phyloP scores from a whole-genome alignment of 2,888 invertebrate species.

The Neria commutata region DNA sequence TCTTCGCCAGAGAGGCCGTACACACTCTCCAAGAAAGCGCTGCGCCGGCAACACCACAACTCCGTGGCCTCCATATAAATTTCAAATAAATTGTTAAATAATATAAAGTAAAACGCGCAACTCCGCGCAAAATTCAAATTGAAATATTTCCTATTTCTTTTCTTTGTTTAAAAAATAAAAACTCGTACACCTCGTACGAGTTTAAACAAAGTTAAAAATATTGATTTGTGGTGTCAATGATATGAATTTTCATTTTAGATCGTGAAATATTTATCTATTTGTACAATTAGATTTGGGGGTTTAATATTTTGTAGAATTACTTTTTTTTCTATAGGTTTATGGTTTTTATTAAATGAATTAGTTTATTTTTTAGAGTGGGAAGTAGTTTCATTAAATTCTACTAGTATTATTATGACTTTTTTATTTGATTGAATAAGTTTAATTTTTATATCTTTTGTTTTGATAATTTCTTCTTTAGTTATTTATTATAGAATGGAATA shows the following conservation, averaged over 20 bases:
- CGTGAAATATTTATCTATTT: slow-evolving; percentile 64
- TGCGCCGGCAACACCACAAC: no score
- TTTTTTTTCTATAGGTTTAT: slow-evolving; percentile 57
- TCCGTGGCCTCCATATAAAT: no score
- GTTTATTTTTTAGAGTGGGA: slow-evolving; percentile 66
- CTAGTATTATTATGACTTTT: slow-evolving; percentile 64
- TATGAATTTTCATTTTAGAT: slow-evolving; percentile 65
- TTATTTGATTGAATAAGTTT: slow-evolving; percentile 72
- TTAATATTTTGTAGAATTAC: slow-evolving; percentile 63
- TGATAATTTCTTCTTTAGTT: no score
- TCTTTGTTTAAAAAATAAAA: no score
- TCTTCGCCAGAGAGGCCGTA: no score
- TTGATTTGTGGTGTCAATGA: slow-evolving; percentile 72
- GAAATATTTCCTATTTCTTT: no score
- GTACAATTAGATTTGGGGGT: slow-evolving; percentile 64
- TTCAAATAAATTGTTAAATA: no score
- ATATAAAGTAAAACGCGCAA: no score
- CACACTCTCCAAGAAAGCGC: no score
- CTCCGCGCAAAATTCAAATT: no score
- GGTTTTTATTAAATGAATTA: slow-evolving; percentile 64
- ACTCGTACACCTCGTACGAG: no score
- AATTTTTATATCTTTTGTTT: no score
- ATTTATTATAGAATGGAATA: slow-evolving; percentile 69
- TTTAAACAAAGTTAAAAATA: slow-evolving; percentile 69
- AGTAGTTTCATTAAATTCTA: slow-evolving; percentile 64